Conservation (phyloP, 1,140 invertebrate species). For the Diachasmimorpha longicaudata region DNA sequence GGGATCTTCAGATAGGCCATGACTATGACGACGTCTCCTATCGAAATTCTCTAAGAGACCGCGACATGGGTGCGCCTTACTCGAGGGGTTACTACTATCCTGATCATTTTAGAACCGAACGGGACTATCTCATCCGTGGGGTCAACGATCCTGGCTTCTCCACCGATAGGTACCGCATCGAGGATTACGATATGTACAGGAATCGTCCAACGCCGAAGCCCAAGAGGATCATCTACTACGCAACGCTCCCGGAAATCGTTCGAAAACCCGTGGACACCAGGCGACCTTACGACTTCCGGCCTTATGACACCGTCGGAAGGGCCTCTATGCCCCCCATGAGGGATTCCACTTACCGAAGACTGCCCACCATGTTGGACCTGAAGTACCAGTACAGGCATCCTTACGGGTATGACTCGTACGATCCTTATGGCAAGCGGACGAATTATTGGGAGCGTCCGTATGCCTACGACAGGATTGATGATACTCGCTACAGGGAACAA, state of each 20-base stretch:
- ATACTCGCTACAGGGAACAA: slow-evolving; percentile 31
- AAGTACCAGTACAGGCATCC: slow-evolving; percentile 38
- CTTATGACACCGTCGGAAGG: slow-evolving; percentile 9
- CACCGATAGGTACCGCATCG: slow-evolving; percentile 50
- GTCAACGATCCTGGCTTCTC: slow-evolving; percentile 33
- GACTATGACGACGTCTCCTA: slow-evolving; percentile 47
- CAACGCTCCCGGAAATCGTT: slow-evolving; percentile 59
- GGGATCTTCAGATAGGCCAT: slow-evolving; percentile 40
- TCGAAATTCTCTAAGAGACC: slow-evolving; percentile 34
- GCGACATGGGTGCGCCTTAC: slow-evolving; percentile 46
- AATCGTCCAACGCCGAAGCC: slow-evolving; percentile 48
- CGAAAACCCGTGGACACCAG: slow-evolving; percentile 55
- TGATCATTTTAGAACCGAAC: slow-evolving; percentile 45
- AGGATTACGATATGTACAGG: slow-evolving; percentile 47
- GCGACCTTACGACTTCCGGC: slow-evolving; percentile 29
- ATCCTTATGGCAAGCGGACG: slow-evolving; percentile 41
- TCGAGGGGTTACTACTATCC: slow-evolving; percentile 44
- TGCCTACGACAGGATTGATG: slow-evolving; percentile 27
- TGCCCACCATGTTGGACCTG: slow-evolving; percentile 36
- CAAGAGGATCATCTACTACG: slow-evolving; percentile 62
- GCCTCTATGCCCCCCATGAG: slow-evolving; percentile 21
- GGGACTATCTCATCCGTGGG: slow-evolving; percentile 41
- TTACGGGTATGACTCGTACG: slow-evolving; percentile 36
- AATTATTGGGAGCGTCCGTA: slow-evolving; percentile 37
- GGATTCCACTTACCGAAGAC: slow-evolving; percentile 37